Conservation (phyloP, 2,113 vertebrate genomes). For the Calonectris borealis region DNA sequence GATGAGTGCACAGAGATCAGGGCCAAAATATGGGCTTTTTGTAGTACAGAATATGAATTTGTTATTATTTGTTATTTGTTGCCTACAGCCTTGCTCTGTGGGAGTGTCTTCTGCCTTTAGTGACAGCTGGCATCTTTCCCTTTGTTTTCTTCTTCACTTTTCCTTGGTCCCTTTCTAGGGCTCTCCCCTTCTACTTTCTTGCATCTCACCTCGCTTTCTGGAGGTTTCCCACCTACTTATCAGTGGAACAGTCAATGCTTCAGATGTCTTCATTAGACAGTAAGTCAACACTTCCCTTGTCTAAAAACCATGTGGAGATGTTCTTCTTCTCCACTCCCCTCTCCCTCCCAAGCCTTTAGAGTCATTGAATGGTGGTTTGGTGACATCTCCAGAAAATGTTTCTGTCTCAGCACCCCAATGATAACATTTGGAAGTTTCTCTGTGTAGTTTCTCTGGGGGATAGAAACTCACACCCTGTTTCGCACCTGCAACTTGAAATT, state of each 20-base stretch:
- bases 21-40: neutral
- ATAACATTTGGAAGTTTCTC: neutral
- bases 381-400: neutral
- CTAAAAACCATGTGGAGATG: neutral
- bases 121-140: neutral
- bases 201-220: neutral
- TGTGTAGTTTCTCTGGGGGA: neutral
- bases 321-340: neutral
- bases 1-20: neutral
- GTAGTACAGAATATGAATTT: neutral
- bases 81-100: neutral
- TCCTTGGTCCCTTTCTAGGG: neutral
- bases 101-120: neutral
- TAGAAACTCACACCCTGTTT: neutral
- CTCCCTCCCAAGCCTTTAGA: neutral
- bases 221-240: neutral
- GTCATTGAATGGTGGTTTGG: neutral
- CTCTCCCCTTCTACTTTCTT: neutral
- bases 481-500: neutral
- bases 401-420: neutral
- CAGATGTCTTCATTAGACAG: neutral
- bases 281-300: neutral
- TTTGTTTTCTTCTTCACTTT: neutral
- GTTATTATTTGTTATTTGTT: neutral
- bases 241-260: neutral